Percentiles rank a stretch among this genome's conserved stretches.
Conservation (phyloP, 2,888 invertebrate genomes). For the Oligia latruncula region DNA sequence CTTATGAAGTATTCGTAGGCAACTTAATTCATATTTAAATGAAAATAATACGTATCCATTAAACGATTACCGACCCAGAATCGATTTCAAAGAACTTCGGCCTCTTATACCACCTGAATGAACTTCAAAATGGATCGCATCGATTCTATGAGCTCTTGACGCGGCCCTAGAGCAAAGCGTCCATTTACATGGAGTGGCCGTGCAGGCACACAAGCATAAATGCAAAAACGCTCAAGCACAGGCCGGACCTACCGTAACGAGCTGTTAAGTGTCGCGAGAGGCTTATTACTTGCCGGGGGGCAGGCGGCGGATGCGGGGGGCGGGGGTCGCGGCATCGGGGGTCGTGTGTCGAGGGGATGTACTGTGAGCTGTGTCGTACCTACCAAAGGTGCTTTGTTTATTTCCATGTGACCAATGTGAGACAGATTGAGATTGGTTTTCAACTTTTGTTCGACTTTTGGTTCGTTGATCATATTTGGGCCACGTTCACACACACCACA, state of each 20-base stretch:
- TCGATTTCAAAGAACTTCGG: conserved; percentile 2
- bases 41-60: not conserved
- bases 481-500: not conserved
- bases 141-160: conserved; percentile 24
- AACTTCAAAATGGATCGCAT: conserved; percentile 23
- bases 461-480: not conserved
- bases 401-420: conserved; percentile 21
- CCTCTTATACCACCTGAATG: conserved; percentile 32
- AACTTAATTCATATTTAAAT: not conserved
- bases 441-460: not conserved
- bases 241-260: conserved; percentile 82
- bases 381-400: conserved; percentile 35
- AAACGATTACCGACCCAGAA: not conserved
- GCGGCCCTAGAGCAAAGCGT: conserved; percentile 18
- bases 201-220: conserved; percentile 3
- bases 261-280: conserved; percentile 78
- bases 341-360: conserved; percentile 45
- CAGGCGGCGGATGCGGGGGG: not conserved
- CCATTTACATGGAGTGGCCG: conserved; percentile 50
- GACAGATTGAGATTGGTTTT: conserved; percentile 16
- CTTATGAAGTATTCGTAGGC: not conserved
- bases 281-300: conserved; percentile 74
- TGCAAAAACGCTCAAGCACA: not conserved
- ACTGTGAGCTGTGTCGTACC: conserved; percentile 26
- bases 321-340: conserved; percentile 11